Percentiles rank a stretch among this genome's conserved stretches.
Conservation (phyloP, 2,113 vertebrate genomes). For the Pitta sordida region DNA sequence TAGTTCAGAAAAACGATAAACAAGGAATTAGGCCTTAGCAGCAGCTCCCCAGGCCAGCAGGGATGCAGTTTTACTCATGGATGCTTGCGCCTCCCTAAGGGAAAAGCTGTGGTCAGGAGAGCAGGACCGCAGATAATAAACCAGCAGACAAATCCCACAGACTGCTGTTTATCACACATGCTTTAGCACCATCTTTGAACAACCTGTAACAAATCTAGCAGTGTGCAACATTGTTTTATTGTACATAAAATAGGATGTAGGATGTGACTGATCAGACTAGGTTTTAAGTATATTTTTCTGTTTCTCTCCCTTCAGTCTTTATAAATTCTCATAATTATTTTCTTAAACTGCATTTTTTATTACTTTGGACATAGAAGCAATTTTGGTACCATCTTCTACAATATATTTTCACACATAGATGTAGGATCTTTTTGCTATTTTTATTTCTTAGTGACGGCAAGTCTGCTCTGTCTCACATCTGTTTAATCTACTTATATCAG, state of each 20-base stretch:
- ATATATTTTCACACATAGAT: background rate
- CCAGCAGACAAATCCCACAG: background rate
- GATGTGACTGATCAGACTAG: background rate
- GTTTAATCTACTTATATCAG: background rate
- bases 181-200: background rate
- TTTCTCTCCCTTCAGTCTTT: background rate
- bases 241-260: background rate
- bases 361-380: background rate
- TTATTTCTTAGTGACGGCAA: background rate
- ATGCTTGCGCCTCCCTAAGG: background rate
- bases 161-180: background rate
- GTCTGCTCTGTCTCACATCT: background rate
- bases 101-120: background rate
- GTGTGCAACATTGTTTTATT: background rate
- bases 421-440: background rate
- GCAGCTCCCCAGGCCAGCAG: background rate
- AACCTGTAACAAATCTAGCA: background rate
- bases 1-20: background rate
- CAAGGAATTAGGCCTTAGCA: background rate
- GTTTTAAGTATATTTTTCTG: background rate
- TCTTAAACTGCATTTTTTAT: background rate
- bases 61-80: background rate
- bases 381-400: background rate
- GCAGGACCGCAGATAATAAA: background rate
- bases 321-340: background rate